Percentiles rank a stretch among this genome's conserved stretches.
Evolutionary conservation across 2,113 vertebrate species (phyloP).

Genomic region (Cryptoleucopteryx plumbea): DNA sequence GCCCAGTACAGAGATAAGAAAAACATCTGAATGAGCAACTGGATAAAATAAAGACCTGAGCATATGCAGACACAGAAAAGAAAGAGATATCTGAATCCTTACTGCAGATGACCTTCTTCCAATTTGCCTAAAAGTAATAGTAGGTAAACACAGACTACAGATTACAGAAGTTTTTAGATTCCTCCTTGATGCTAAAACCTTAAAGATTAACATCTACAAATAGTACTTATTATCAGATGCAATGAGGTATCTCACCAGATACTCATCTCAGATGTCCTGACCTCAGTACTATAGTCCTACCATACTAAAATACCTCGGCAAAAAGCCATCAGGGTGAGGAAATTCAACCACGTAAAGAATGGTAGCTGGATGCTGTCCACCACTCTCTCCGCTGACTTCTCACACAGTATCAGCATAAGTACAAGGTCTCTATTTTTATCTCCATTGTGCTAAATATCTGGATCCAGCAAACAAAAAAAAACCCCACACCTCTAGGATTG

Average conservation of each 20-base stretch:
- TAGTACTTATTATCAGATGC: neutral
- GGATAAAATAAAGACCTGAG: neutral
- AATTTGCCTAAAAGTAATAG: neutral
- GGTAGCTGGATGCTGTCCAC: neutral
- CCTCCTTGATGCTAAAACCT: neutral
- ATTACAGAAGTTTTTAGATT: neutral
- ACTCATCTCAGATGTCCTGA: neutral
- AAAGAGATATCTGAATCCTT: neutral
- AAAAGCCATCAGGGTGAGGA: neutral
- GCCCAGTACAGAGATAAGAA: neutral
- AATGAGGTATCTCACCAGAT: neutral
- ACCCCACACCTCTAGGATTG: neutral
- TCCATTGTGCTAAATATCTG: neutral
- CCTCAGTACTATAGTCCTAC: neutral
- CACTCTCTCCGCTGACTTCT: neutral
- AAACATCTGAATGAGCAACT: neutral
- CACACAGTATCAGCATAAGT: neutral
- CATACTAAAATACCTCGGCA: neutral
- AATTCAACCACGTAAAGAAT: neutral
- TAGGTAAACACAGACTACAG: neutral
- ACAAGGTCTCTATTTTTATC: neutral
- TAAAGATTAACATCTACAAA: neutral
- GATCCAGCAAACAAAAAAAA: neutral
- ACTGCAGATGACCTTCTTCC: neutral
- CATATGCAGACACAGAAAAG: neutral